A percentile compares a stretch with the other conserved stretches of the same genome.
Evolutionary conservation across 1,140 invertebrate genomes (phyloP).

Genomic region (Aphaenogaster ashmeadi): DNA sequence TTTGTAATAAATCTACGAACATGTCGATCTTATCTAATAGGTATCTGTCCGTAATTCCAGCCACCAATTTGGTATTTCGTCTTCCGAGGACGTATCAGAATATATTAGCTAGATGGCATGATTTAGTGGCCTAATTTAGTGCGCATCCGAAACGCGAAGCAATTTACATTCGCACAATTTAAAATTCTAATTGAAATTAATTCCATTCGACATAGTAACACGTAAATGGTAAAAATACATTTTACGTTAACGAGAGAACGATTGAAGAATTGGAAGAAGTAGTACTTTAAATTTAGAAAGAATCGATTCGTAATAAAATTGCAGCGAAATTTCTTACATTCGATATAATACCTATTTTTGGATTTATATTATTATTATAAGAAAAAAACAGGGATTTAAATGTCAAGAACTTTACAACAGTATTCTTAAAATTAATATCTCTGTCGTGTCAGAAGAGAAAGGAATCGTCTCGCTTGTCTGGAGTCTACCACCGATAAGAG

Average conservation of each 20-base stretch:
- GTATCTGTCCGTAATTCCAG: slow-evolving; percentile 9
- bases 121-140: slow-evolving; percentile 57
- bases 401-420: slow-evolving; percentile 2
- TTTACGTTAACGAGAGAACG: not conserved
- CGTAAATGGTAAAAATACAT: not conserved
- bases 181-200: slow-evolving; percentile 27
- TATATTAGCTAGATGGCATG: slow-evolving; percentile 16
- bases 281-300: slow-evolving; percentile 6
- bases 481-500: not conserved
- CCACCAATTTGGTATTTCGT: slow-evolving; percentile 38
- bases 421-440: not conserved
- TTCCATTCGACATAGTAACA: not conserved
- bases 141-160: slow-evolving; percentile 3
- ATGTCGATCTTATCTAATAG: slow-evolving; percentile 23
- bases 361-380: slow-evolving; percentile 3
- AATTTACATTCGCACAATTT: slow-evolving; percentile 2
- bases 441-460: not conserved
- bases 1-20: not conserved
- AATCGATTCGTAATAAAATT: not conserved
- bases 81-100: slow-evolving; percentile 29
- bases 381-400: not conserved
- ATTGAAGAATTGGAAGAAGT: not conserved
- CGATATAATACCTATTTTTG: not conserved
- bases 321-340: not conserved
- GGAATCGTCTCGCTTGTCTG: not conserved